Percentiles rank a stretch among this genome's conserved stretches.
Evolutionary conservation across 2,888 invertebrate genomes (phyloP).

Genomic region (Rhaphigaster nebulosa): DNA sequence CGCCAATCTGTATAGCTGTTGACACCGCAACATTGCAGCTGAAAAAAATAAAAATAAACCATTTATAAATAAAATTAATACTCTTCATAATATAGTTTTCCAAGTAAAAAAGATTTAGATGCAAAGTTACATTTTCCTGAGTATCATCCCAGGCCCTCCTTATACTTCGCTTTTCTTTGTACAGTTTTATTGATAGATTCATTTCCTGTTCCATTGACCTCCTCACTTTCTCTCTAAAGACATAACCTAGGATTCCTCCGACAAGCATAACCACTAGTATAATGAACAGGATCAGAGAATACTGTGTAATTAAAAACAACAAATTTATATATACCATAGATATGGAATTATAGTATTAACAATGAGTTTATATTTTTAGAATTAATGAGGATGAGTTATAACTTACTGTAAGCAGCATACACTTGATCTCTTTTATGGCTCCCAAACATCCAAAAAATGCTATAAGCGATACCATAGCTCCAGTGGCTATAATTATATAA

Average conservation of each 20-base stretch:
- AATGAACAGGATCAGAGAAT: constrained; percentile 71
- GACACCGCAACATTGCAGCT: constrained; percentile 89
- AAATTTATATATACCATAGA: background rate
- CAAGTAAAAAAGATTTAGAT: background rate
- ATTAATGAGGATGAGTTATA: background rate
- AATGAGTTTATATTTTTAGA: background rate
- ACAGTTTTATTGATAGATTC: constrained; percentile 81
- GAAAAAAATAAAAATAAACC: constrained; percentile 66
- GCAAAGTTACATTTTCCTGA: constrained; percentile 75
- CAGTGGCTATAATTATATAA: constrained; percentile 86
- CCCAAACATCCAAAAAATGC: constrained; percentile 94
- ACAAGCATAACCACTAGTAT: constrained; percentile 92
- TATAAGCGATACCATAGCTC: constrained; percentile 83
- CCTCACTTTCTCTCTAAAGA: constrained; percentile 87
- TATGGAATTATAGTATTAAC: background rate
- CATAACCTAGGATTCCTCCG: constrained; percentile 91
- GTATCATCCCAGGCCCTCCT: constrained; percentile 91
- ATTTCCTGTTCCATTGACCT: constrained; percentile 83
- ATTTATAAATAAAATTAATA: constrained; percentile 23
- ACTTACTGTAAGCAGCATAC: constrained; percentile 90
- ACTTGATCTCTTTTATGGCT: constrained; percentile 93
- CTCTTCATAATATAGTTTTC: background rate
- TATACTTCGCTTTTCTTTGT: constrained; percentile 78
- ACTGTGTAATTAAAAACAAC: background rate
- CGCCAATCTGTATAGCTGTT: constrained; percentile 83